These are phyloP conservation scores for Omphaloscelis lunosa DNA, from an alignment of 2,888 invertebrate species.

Conservation along the genomic window DNA sequence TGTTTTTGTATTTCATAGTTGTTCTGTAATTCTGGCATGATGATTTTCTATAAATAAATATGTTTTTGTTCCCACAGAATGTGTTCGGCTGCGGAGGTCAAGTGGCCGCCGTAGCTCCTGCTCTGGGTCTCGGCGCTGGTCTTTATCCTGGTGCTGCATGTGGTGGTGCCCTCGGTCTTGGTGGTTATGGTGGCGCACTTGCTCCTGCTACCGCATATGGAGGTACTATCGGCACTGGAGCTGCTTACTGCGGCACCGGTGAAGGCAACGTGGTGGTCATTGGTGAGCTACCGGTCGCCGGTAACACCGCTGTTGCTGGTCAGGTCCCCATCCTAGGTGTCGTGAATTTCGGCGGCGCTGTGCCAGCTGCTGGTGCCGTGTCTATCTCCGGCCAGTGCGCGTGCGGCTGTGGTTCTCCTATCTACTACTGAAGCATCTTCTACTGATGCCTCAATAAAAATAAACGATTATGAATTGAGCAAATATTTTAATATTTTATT, in stretches of 20 bases:
- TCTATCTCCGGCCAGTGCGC: constrained; percentile 46
- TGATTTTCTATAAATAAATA: not conserved
- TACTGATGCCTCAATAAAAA: not conserved
- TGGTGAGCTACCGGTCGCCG: constrained; percentile 66
- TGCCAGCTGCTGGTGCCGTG: constrained; percentile 52
- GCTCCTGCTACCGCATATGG: not conserved
- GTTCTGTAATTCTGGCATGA: too few species aligned
- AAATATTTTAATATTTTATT: not conserved
- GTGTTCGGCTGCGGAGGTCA: constrained; percentile 2
- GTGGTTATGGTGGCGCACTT: not conserved
- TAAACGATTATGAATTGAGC: not conserved
- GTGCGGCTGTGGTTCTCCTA: constrained; percentile 39
- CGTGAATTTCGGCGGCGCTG: constrained; percentile 52
- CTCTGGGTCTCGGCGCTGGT: not conserved
- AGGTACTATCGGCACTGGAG: not conserved
- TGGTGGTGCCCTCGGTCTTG: not conserved
- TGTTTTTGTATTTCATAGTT: too few species aligned
- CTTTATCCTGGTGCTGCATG: not conserved
- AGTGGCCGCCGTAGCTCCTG: not conserved
- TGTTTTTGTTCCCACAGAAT: not conserved
- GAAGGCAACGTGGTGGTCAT: constrained; percentile 71
- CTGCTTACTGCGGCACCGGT: constrained; percentile 57
- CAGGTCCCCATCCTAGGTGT: constrained; percentile 71
- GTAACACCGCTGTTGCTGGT: constrained; percentile 52
- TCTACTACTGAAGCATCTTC: not conserved